Evolutionary conservation across 2,888 invertebrate species (phyloP).

Genomic region (Syritta pipiens): DNA sequence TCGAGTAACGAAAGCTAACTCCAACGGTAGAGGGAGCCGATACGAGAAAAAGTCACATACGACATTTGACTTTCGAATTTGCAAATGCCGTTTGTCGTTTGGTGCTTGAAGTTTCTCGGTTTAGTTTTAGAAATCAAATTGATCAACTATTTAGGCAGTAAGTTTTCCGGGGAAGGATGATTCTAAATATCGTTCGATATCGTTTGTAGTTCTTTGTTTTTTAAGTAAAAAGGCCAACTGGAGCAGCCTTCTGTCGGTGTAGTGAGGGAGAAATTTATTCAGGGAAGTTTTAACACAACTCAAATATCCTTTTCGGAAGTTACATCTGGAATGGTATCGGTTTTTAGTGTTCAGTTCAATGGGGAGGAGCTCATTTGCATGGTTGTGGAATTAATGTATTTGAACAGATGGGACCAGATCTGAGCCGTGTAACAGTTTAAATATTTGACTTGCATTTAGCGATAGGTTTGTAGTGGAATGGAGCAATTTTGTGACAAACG

Average conservation of each 20-base stretch:
- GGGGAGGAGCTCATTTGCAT: not conserved
- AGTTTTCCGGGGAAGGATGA: constrained; percentile 6
- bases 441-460: too few species aligned
- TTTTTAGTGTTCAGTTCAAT: not conserved
- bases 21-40: too few species aligned
- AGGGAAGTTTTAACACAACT: constrained; percentile 19
- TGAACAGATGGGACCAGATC: too few species aligned
- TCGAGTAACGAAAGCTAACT: constrained; percentile 39
- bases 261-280: constrained; percentile 5
- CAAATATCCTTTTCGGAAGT: constrained; percentile 6
- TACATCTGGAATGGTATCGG: constrained; percentile 14
- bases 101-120: constrained; percentile 1
- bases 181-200: not conserved
- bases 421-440: too few species aligned
- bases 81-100: constrained; percentile 19
- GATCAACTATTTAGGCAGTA: constrained; percentile 32
- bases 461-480: too few species aligned
- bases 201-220: not conserved
- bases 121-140: not conserved
- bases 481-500: too few species aligned
- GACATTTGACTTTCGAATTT: constrained; percentile 39
- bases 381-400: too few species aligned
- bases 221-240: too few species aligned
- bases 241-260: too few species aligned
- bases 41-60: constrained; percentile 14